Base-by-base conservation (phyloP, 2,888 invertebrate species). In the Lapara coniferarum region DNA sequence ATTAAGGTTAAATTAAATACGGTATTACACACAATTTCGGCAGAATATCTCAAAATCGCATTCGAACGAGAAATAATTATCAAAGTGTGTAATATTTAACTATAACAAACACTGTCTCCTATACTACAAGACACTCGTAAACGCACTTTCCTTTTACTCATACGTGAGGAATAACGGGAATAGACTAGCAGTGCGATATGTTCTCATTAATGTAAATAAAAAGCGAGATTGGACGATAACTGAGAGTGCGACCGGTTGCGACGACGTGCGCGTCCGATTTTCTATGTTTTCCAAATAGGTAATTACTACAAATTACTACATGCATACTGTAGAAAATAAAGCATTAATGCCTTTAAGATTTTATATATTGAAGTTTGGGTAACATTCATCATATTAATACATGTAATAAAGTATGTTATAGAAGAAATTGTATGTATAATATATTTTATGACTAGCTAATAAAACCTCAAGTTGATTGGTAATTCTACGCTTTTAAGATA, bases 171-270 rank as follows among this genome's bases (percentile, higher is more conserved):
- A 66, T 66, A 19, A 66, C 14, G 51, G 70, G 66, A 68, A 70
- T 14, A 16, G 56, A 25, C 25, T 63, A 25, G 63, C 16, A 56
- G 55, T 68, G 44, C 73, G 69, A 71, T 72, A 19, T 70, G 70
- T 55, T 69, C 55, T 71, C 69, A 69, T 75, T 69, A 70, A 71
- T 71, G 70, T 70, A 73, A 57, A 71, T 75, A 74, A 77, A 77
- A 78, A 76, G 78, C 74, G 30, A 52, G 30, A 53, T n/a, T 66
- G n/a, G 5, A 30, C 52, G 57, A 75, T 71, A 72, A 70, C 73
- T 70, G 77, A 77, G 77, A 77, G 74, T 73, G 66, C 68, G 49
- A 77, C 77, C 73, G 72, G 75, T 77, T 66, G 69, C 68, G 59
- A 66, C 58, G 55, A 49, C 52, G 69, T 69, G 71, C 71, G 58